phyloP scores from a whole-genome alignment of 1,140 invertebrate genomes.

The Penaeus japonicus region DNA sequence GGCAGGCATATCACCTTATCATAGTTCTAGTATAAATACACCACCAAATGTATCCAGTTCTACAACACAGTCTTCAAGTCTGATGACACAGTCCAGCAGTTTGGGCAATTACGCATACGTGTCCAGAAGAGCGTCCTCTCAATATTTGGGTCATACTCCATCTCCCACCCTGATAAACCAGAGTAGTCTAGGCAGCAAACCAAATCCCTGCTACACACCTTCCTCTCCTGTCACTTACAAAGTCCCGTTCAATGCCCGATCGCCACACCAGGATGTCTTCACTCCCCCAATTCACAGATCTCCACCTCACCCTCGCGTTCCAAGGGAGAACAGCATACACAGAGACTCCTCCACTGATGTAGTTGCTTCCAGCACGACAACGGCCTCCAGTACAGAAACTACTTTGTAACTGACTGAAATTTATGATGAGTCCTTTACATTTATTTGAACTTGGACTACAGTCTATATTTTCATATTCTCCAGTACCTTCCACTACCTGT shows the following conservation, averaged over 20 bases:
- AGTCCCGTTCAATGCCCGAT: background rate
- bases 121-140: no score
- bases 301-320: background rate
- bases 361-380: conserved; percentile 35
- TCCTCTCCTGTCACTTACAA: background rate
- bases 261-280: conserved; percentile 33
- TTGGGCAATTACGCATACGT: no score
- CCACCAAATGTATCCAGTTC: no score
- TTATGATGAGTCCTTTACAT: background rate
- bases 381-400: conserved; percentile 40
- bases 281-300: conserved; percentile 47
- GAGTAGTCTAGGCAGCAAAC: background rate
- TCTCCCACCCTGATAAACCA: no score
- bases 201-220: background rate
- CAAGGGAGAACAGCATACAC: background rate
- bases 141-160: no score
- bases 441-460: no score
- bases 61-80: no score
- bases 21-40: no score
- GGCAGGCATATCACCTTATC: no score
- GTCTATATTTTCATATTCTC: no score
- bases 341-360: background rate
- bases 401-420: conserved; percentile 1
- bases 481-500: no score
- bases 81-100: no score